phyloP scores from a whole-genome alignment of 2,797 vertebrate genomes.

The Mergus octosetaceus region DNA sequence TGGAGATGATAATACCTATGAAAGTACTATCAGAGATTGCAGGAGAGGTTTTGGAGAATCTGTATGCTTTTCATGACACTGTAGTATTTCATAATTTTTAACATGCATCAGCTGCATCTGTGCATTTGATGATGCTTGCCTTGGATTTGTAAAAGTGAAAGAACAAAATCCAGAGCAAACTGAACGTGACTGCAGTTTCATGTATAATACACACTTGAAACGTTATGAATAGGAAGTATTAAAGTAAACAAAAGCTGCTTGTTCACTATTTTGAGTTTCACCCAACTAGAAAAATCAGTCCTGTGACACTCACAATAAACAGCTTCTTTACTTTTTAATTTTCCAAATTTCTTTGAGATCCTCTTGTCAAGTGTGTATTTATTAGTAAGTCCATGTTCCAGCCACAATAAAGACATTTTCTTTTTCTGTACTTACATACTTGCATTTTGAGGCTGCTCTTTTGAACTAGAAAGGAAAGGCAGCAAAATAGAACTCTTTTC shows the following conservation, averaged over 20 bases:
- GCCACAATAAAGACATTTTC: neutral
- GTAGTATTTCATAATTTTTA: neutral
- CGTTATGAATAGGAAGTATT: neutral
- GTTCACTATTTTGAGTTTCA: neutral
- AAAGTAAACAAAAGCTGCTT: conserved; percentile 8
- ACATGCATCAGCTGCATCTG: neutral
- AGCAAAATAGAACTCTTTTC: neutral
- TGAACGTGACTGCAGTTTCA: neutral
- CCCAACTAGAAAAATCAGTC: neutral
- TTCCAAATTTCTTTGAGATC: neutral
- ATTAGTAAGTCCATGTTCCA: neutral
- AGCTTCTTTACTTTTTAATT: neutral
- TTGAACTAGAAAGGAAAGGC: neutral
- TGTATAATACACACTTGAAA: neutral
- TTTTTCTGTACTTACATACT: neutral
- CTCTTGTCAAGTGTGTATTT: neutral
- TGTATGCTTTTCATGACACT: neutral
- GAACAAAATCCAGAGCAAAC: neutral
- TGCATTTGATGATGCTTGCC: neutral
- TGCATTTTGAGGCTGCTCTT: neutral
- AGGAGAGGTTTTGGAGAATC: neutral
- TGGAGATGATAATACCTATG: neutral
- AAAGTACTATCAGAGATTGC: neutral
- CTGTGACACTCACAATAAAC: neutral
- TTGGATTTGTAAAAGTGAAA: neutral